Evolutionary conservation across 2,888 invertebrate species (phyloP), one percentile per base, ranked within the genome.

Genomic region (Eilema sororculum): DNA sequence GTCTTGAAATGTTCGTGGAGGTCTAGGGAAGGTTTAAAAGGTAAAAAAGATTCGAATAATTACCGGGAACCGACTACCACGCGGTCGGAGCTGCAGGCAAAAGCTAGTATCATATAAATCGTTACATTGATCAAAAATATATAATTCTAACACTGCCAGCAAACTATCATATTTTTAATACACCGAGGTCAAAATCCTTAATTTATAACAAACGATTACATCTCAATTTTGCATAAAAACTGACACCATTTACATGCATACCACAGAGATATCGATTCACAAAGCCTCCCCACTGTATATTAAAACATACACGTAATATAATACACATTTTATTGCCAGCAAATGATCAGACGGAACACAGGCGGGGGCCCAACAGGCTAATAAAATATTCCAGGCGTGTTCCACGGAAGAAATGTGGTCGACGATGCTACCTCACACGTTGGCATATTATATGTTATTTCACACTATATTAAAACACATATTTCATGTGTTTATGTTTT

Each of bases 331-430:
- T 76, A 76, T 67, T 76, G 65, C 69, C 63, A 62, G 24, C 28
- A 64, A 52, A 64, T 64, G 68, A 65, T 65, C 46, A 33, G 60
- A 33, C 24, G 56, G 56, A 60, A 65, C 64, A 62, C 24, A 58
- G 70, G 24, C 30, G 30, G 5, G 61, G 73, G 68, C 67, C 30
- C 73, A 70, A 70, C 72, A 71, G 65, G 67, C 71, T 75, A 65
- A 76, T 80, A 73, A 71, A 76, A 78, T 76, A 79, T 79, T 78
- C 74, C 67, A 62, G 65, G 25, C 65, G 66, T 52, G 78, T 78
- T 68, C 56, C 74, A 22, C 63, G 52, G 20, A 72, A 71, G 69
- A 64, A 68, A 65, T 74, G 67, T 67, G 70, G 64, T 71, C 72
- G 72, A 61, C 69, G 70, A 63, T 65, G 59, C 72, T 65, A 72